Base-by-base conservation (phyloP, 1,140 invertebrate genomes). In the Drosophila nebulosa region DNA sequence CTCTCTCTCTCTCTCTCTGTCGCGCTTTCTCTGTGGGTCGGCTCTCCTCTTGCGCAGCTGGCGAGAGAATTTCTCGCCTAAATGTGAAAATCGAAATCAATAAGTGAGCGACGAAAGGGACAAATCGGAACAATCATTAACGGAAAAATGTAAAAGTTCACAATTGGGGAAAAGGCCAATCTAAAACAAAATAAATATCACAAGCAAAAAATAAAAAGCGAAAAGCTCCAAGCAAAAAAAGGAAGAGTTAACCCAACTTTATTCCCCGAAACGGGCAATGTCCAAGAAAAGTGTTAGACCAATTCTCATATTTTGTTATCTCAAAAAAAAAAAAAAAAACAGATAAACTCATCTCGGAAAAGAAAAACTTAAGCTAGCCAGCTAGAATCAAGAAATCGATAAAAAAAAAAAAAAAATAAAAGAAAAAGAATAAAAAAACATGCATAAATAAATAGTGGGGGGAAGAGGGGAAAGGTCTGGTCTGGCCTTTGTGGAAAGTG, bases 11-110 rank as follows among this genome's bases (percentile, higher is more conserved):
- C n/a, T n/a, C n/a, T n/a, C n/a, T n/a, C n/a, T n/a, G n/a, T n/a
- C n/a, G n/a, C n/a, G n/a, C n/a, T n/a, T n/a, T 35, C 12, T 18
- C 71, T 74, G 52, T 62, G 66, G 35, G 14, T 18, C n/a, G 32
- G 35, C 30, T 16, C 18, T 69, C 58, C 62, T 36, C 51, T 46
- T 50, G 56, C 68, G 67, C 79, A 70, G 67, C 53, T 84, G 39
- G 18, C 2, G 66, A 56, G 66, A 75, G 69, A 79, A 75, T 72
- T 35, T 68, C 50, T 53, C 75, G 69, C 68, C 65, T 32, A 67
- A 74, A 90, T 70, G 72, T 81, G 72, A 73, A 78, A 90, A 80
- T 78, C 79, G 79, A 86, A 90, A 90, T 90, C 89, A 81, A 90
- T 90, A 90, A 89, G 80, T 86, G 88, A 79, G 88, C 63, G 70